Conservation (phyloP, 2,797 vertebrate species). For the Dipus sagitta region DNA sequence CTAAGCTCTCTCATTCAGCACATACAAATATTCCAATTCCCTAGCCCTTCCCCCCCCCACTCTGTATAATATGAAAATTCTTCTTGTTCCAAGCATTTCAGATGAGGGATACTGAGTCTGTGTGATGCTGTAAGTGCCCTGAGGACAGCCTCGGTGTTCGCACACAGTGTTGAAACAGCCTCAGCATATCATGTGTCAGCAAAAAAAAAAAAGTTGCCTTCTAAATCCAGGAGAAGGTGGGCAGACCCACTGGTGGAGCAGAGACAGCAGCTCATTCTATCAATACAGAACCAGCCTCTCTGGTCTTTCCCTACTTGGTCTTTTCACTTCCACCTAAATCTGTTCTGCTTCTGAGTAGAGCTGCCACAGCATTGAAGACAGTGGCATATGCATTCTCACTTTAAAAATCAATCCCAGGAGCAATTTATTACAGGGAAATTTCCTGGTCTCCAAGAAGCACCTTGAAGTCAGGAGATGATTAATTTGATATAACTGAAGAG, state of each 20-base stretch:
- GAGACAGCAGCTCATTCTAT: background rate
- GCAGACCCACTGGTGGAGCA: background rate
- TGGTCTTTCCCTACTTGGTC: background rate
- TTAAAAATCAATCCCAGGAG: conserved; percentile 82
- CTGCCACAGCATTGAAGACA: conserved; percentile 68
- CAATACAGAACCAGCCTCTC: conserved; percentile 9
- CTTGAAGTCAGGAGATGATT: conserved; percentile 85
- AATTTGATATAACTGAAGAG: conserved; percentile 84
- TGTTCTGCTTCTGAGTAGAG: conserved; percentile 49
- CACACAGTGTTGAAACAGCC: background rate
- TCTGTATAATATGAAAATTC: background rate
- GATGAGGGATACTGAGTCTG: background rate
- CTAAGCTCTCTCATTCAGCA: background rate
- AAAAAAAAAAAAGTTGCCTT: conserved; percentile 4
- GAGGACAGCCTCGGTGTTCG: background rate
- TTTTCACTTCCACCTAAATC: conserved; percentile 18
- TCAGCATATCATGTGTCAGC: background rate
- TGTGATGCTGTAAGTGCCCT: background rate
- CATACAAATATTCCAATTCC: background rate
- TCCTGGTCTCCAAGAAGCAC: conserved; percentile 82
- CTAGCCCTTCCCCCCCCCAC: background rate
- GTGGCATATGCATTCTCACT: conserved; percentile 77
- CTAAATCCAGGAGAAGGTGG: background rate
- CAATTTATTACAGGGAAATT: conserved; percentile 84
- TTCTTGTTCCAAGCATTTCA: background rate